These are phyloP conservation scores for Hemiprocne comata DNA, from an alignment of 2,113 vertebrate genomes.

Conservation along the genomic window DNA sequence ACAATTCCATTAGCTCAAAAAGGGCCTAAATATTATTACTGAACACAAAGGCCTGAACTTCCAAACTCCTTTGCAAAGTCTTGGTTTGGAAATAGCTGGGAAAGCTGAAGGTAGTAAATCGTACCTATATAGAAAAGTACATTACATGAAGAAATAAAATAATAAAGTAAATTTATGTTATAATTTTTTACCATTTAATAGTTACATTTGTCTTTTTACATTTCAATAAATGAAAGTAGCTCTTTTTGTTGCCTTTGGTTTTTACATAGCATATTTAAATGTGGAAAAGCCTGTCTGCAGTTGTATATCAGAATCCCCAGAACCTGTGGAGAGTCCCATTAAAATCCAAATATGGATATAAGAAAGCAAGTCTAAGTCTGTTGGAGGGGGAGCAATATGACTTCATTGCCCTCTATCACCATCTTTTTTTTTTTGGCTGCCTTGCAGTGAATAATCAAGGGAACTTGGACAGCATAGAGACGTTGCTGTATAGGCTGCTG, in stretches of 20 bases:
- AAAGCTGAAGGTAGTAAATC: not conserved
- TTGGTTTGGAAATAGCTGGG: not conserved
- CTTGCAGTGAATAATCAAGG: constrained; percentile 48
- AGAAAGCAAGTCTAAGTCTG: not conserved
- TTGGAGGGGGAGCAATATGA: constrained; percentile 29
- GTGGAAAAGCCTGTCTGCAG: not conserved
- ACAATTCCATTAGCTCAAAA: not conserved
- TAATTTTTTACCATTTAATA: not conserved
- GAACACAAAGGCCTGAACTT: not conserved
- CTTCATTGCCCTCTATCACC: constrained; percentile 48
- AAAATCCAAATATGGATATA: constrained; percentile 33
- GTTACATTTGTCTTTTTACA: not conserved
- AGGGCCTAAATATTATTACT: not conserved
- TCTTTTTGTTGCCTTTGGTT: not conserved
- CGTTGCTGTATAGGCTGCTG: constrained; percentile 49
- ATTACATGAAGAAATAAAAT: not conserved
- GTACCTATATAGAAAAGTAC: not conserved
- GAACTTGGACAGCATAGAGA: constrained; percentile 46
- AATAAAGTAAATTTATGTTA: not conserved
- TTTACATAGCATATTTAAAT: not conserved
- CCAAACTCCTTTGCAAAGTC: not conserved
- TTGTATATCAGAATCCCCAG: not conserved
- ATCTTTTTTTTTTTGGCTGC: constrained; percentile 39
- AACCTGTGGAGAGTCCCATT: constrained; percentile 1
- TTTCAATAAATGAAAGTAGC: not conserved